Conservation (phyloP, 2,113 vertebrate genomes). For the Hippopotamus amphibius region DNA sequence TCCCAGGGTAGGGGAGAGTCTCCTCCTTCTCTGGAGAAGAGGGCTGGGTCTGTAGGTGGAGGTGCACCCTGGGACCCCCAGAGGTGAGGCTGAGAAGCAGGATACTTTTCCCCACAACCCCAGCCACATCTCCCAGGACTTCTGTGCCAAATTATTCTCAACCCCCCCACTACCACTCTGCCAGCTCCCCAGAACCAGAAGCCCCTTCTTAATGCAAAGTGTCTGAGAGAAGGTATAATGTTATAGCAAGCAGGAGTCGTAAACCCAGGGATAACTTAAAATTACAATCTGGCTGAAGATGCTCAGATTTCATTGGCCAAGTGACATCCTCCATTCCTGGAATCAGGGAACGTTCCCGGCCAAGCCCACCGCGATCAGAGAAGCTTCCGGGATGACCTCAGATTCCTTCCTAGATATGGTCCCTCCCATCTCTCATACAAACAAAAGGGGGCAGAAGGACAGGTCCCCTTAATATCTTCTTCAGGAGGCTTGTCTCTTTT, state of each 20-base stretch:
- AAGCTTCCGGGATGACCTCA: neutral
- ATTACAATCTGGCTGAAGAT: constrained; percentile 8
- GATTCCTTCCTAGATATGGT: neutral
- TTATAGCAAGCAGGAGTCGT: neutral
- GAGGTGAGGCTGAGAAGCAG: neutral
- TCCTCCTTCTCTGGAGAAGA: neutral
- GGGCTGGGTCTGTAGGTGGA: neutral
- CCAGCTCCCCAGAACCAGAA: neutral
- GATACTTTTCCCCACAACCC: neutral
- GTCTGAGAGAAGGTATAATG: neutral
- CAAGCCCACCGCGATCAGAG: neutral
- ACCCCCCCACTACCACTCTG: neutral
- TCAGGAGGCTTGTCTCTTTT: neutral
- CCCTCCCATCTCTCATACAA: neutral
- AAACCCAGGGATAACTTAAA: neutral
- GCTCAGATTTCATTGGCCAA: neutral
- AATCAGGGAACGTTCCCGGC: neutral
- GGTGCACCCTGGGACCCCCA: too few relatives aligned
- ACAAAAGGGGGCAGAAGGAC: neutral
- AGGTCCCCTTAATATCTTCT: neutral
- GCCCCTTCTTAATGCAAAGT: neutral
- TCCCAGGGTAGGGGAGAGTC: neutral
- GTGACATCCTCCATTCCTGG: neutral
- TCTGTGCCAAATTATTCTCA: neutral
- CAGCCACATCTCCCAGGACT: neutral